phyloP scores from a whole-genome alignment of 2,113 vertebrate species.

The Andinoacara biseriatus region DNA sequence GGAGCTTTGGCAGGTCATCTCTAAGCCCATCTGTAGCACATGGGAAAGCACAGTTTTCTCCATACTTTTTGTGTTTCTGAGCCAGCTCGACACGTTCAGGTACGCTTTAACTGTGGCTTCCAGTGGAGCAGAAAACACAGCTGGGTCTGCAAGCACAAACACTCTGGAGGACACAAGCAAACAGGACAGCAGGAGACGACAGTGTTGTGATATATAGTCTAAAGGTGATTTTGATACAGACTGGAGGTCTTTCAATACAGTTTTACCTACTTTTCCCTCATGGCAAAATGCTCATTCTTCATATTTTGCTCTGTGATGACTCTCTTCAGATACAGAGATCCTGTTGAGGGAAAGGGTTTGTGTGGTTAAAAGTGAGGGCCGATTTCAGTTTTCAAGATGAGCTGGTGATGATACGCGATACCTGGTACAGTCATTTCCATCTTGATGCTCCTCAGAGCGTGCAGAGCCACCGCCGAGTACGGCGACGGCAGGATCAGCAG shows the following conservation, averaged over 20 bases:
- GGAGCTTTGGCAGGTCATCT: not conserved
- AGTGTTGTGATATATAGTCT: not conserved
- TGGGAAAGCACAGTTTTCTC: not conserved
- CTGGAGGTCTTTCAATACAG: not conserved
- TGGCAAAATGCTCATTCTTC: not conserved
- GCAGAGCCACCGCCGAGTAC: not conserved
- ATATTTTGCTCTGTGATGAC: slow-evolving; percentile 3
- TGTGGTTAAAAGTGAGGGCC: not conserved
- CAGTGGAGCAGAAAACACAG: slow-evolving; percentile 3
- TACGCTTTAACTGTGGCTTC: not conserved
- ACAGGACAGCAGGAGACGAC: not conserved
- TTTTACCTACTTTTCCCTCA: not conserved
- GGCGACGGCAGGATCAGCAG: not conserved
- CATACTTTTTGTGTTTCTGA: not conserved
- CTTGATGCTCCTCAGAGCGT: slow-evolving; percentile 6
- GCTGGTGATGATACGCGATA: not conserved
- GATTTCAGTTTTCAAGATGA: not conserved
- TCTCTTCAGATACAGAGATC: not conserved
- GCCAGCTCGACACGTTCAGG: not conserved
- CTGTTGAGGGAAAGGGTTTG: not conserved
- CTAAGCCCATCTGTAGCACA: not conserved
- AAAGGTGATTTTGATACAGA: not conserved
- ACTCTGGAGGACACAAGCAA: not conserved
- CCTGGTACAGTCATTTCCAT: not conserved
- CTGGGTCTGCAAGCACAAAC: slow-evolving; percentile 10